A percentile compares a stretch with the other conserved stretches of the same genome.
phyloP scores from a whole-genome alignment of 2,888 invertebrate genomes.

The Diarsia brunnea region DNA sequence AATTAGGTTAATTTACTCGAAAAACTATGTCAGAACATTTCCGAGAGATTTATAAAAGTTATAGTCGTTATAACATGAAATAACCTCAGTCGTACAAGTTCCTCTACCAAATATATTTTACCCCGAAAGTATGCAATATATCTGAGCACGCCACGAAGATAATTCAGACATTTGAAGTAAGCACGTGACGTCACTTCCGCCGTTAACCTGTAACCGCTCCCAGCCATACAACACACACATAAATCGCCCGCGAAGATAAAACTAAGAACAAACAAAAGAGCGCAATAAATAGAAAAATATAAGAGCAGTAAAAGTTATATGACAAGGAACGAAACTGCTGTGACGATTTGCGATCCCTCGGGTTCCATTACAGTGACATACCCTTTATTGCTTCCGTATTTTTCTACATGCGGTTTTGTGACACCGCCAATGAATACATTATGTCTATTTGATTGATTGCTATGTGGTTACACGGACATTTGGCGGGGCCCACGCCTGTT shows the following conservation, averaged over 20 bases:
- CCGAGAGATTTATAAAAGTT: neutral
- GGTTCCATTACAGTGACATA: constrained; percentile 65
- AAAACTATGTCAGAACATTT: neutral
- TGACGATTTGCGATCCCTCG: constrained; percentile 69
- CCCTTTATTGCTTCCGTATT: constrained; percentile 66
- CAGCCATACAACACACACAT: constrained; percentile 46
- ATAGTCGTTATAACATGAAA: constrained; percentile 12
- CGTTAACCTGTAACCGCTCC: constrained; percentile 50
- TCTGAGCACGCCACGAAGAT: constrained; percentile 36
- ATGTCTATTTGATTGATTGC: constrained; percentile 64
- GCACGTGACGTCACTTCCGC: constrained; percentile 53
- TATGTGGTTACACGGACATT: constrained; percentile 50
- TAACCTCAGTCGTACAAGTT: constrained; percentile 13
- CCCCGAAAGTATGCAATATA: constrained; percentile 33
- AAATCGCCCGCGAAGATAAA: constrained; percentile 60
- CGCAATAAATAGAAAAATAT: constrained; percentile 69
- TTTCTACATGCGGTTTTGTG: constrained; percentile 58
- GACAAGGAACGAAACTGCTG: constrained; percentile 62
- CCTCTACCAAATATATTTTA: constrained; percentile 23
- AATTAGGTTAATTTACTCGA: neutral
- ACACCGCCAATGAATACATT: constrained; percentile 64
- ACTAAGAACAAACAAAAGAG: constrained; percentile 63
- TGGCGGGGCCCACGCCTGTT: constrained; percentile 45
- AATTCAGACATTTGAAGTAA: constrained; percentile 53
- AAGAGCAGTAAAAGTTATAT: constrained; percentile 69